Conservation (phyloP, 2,113 vertebrate species). For the Mus spicilegus region DNA sequence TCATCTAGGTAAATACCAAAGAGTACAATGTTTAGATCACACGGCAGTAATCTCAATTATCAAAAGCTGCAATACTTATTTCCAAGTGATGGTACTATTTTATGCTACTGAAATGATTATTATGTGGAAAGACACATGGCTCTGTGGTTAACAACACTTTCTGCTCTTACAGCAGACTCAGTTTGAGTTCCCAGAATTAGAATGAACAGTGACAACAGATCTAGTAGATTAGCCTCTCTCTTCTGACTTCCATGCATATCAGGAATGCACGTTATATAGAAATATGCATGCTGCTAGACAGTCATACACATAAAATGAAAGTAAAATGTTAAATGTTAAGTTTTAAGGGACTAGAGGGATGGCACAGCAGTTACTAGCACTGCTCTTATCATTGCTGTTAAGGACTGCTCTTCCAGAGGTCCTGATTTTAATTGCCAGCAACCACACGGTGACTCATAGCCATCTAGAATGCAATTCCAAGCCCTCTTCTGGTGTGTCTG, state of each 20-base stretch:
- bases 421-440: too few species aligned
- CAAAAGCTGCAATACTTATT: background rate
- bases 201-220: background rate
- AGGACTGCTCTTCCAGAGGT: too few species aligned
- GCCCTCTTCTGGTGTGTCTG: too few species aligned
- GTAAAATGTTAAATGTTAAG: background rate
- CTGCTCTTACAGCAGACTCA: background rate
- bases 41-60: background rate
- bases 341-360: background rate
- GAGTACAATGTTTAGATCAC: background rate
- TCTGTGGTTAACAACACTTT: background rate
- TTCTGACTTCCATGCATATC: background rate
- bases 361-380: too few species aligned
- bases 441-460: too few species aligned
- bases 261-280: background rate
- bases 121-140: background rate
- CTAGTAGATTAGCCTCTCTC: too few species aligned
- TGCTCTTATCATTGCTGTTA: too few species aligned
- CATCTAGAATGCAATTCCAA: too few species aligned
- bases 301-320: background rate
- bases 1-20: background rate
- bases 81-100: background rate
- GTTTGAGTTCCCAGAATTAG: background rate
- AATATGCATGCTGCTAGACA: background rate
- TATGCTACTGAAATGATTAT: background rate